A percentile compares a stretch with the other conserved stretches of the same genome.
Evolutionary conservation across 1,140 invertebrate genomes (phyloP).

Genomic region (Aphaenogaster rudis): DNA sequence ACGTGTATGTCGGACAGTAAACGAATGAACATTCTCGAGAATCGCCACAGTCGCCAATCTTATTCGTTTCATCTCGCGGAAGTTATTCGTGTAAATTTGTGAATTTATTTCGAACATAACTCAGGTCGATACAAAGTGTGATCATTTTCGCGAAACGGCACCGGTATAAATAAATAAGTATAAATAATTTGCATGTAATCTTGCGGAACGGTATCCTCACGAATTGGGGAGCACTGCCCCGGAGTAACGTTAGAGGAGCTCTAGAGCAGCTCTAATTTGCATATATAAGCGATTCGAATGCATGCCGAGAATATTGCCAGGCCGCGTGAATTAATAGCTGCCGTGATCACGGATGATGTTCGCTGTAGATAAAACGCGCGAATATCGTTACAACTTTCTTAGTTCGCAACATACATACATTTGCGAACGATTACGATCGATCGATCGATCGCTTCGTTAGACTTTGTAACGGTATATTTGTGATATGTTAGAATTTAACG

Average conservation of each 20-base stretch:
- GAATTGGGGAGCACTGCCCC: neutral
- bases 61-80: neutral
- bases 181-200: slow-evolving; percentile 24
- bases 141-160: neutral
- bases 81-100: neutral
- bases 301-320: slow-evolving; percentile 23
- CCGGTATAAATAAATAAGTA: neutral
- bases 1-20: neutral
- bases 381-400: slow-evolving; percentile 34
- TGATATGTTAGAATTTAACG: slow-evolving; percentile 23
- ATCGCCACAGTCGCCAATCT: neutral
- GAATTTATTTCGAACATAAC: slow-evolving; percentile 18
- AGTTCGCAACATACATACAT: neutral
- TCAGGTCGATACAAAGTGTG: neutral
- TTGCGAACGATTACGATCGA: slow-evolving; percentile 29
- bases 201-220: neutral
- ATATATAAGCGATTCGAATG: slow-evolving; percentile 15
- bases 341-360: slow-evolving; percentile 42
- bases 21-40: neutral
- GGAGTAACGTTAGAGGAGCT: slow-evolving; percentile 10
- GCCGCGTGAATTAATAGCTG: slow-evolving; percentile 43
- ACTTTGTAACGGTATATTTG: neutral
- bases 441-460: slow-evolving; percentile 5
- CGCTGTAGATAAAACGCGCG: slow-evolving; percentile 4
- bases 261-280: slow-evolving; percentile 17